Base-by-base conservation (phyloP, 2,797 vertebrate species). In the Periophthalmus magnuspinnatus region DNA sequence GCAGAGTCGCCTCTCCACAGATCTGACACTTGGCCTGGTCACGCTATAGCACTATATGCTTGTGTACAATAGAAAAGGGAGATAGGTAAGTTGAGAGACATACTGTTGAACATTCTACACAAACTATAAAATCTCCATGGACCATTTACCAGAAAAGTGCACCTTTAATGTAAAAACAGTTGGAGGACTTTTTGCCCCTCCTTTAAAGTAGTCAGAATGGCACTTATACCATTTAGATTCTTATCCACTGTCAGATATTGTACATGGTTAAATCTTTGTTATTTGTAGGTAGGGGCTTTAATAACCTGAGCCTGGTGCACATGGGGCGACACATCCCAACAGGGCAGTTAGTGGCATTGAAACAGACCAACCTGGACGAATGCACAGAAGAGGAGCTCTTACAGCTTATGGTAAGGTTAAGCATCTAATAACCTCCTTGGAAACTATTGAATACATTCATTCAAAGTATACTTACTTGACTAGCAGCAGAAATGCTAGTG, bases 321-420 rank as follows among this genome's bases (percentile, higher is more conserved):
- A 94, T 98, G 90, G 96, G 95, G 0, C 94, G 95, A n/a, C 96
- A 99, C 81, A 89, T 90, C 21, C 96, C 96, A 2, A 95, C 96
- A 1, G 95, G 95, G 69, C 94, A 90, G 52, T 92, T 95, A 85
- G 95, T 98, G 81, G 96, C 95, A 0, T 81, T 96, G 72, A 97
- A 95, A 88, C 95, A 95, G 76, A 98, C 97, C 83, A 95, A 99
- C 87, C 90, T 99, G 86, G 97, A 99, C 67, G 94, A 94, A 79
- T 98, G 96, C 88, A 96, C 95, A 0, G 96, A 98, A 84, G 97
- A 99, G 65, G 95, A 96, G 81, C 88, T 99, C 75, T 93, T 95
- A 88, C 95, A 95, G 80, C 94, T 99, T 60, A 94, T 98, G 95
- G 97, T 99, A 90, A n/a, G 22, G 10, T 21, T 10, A 2, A 14